phyloP scores from a whole-genome alignment of 2,888 invertebrate genomes.

The Philopedon plagiatum region DNA sequence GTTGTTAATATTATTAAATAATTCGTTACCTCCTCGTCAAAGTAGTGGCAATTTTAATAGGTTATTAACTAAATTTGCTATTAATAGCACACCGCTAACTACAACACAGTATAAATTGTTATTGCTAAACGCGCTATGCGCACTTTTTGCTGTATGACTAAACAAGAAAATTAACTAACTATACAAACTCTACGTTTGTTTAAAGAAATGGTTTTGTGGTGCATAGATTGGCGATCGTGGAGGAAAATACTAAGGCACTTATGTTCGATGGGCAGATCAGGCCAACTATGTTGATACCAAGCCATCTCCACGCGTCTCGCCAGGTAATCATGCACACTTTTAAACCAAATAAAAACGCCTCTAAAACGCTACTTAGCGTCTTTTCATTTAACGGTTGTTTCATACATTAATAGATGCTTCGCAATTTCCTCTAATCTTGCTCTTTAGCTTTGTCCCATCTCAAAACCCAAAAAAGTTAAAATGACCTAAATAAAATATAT shows the following conservation, averaged over 20 bases:
- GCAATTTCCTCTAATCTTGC: constrained; percentile 65
- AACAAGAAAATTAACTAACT: constrained; percentile 50
- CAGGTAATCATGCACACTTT: constrained; percentile 66
- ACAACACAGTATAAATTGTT: constrained; percentile 45
- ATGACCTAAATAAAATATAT: constrained; percentile 28
- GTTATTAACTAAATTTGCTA: constrained; percentile 50
- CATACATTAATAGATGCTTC: constrained; percentile 64
- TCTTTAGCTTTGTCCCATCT: constrained; percentile 68
- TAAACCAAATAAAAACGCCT: constrained; percentile 63
- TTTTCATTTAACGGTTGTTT: constrained; percentile 18
- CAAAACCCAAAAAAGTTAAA: constrained; percentile 50
- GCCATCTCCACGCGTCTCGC: constrained; percentile 62
- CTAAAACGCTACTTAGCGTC: constrained; percentile 21
- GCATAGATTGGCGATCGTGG: constrained; percentile 66
- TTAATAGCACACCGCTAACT: constrained; percentile 45
- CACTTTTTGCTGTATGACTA: constrained; percentile 36
- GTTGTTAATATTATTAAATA: constrained; percentile 56
- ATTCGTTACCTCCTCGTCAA: constrained; percentile 70
- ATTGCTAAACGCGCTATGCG: constrained; percentile 29
- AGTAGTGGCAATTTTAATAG: constrained; percentile 57
- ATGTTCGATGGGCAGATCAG: constrained; percentile 29
- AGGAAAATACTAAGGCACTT: constrained; percentile 42
- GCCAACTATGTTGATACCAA: constrained; percentile 28
- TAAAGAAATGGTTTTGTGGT: constrained; percentile 66
- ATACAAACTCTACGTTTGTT: constrained; percentile 60